Base-by-base conservation (phyloP, 2,888 invertebrate species). In the Miltochrista miniata region DNA sequence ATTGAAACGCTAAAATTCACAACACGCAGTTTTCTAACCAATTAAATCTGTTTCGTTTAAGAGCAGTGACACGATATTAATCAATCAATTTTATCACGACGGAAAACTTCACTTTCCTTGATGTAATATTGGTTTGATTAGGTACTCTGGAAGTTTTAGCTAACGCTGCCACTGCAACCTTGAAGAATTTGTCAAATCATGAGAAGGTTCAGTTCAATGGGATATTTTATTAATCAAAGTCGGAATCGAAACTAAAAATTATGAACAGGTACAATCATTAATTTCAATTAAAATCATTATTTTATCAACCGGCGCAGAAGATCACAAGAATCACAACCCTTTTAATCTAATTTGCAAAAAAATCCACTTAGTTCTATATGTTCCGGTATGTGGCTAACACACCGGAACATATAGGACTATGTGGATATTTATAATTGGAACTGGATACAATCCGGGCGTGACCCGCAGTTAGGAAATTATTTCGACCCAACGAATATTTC, bases 11-110 rank as follows among this genome's bases (percentile, higher is more conserved):
- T 52, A 37, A 72, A 74, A 70, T 70, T 67, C 43, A 61, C 56
- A 46, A 74, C 79, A 80, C 79, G 81, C 81, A 74, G 53, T 50
- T 74, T 68, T 69, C 68, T 59, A 68, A 52, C 63, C 66, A 65
- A 67, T 70, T 68, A 74, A 24, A 64, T 61, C 42, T 48, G 50
- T 58, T 60, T 60, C 51, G 52, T 59, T 43, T 51, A 33, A 44
- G 51, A 18, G 40, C 37, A 39, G 51, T 50, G 46, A 52, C 59
- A 66, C 60, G 61, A 66, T 43, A 68, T 10, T 31, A 31, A 2
- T 31, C 31, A 31, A 51, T 54, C 8, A 37, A 8, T 44, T 46
- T 31, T 30, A 43, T 51, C 37, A 31, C 31, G 18, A 5, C 18
- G 18, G 18, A 24, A 24, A 24, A 24, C 18, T 24, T 24, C 18